phyloP scores from a whole-genome alignment of 2,797 vertebrate species.

The Pristis pectinata region DNA sequence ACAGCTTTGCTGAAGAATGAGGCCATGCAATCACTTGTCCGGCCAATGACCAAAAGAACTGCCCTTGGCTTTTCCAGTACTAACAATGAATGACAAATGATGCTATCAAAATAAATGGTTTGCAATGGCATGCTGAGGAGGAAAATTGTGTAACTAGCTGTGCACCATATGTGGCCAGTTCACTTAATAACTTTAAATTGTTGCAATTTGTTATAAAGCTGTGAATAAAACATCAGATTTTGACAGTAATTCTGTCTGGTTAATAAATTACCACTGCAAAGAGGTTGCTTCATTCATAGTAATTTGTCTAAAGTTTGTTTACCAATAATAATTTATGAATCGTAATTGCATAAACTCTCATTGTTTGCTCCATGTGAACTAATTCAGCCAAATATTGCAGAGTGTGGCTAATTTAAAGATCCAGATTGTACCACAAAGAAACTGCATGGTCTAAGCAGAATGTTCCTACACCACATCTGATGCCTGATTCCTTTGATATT shows the following conservation, averaged over 20 bases:
- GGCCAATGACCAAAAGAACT: slow-evolving; percentile 66
- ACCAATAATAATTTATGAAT: slow-evolving; percentile 38
- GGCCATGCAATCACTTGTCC: slow-evolving; percentile 50
- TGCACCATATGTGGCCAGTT: slow-evolving; percentile 68
- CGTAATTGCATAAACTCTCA: slow-evolving; percentile 5
- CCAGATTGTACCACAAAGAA: neutral
- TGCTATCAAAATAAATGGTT: slow-evolving; percentile 88
- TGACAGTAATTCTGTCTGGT: slow-evolving; percentile 40
- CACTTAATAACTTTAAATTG: slow-evolving; percentile 76
- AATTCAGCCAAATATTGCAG: neutral
- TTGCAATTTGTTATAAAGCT: slow-evolving; percentile 75
- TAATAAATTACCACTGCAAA: slow-evolving; percentile 45
- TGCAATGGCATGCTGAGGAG: slow-evolving; percentile 77
- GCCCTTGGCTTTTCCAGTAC: slow-evolving; percentile 69
- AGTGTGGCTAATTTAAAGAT: neutral
- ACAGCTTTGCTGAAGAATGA: neutral
- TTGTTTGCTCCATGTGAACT: slow-evolving; percentile 1
- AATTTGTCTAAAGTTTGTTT: slow-evolving; percentile 37
- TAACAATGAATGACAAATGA: slow-evolving; percentile 88
- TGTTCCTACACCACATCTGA: neutral
- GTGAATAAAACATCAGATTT: slow-evolving; percentile 53
- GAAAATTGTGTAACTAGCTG: slow-evolving; percentile 54
- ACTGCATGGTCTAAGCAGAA: neutral
- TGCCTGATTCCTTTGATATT: neutral
- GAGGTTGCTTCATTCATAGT: slow-evolving; percentile 43